A percentile compares a stretch with the other conserved stretches of the same genome.
Conservation (phyloP, 92 coral and sea anemone genomes). For the Zoanthus sansibaricus region DNA sequence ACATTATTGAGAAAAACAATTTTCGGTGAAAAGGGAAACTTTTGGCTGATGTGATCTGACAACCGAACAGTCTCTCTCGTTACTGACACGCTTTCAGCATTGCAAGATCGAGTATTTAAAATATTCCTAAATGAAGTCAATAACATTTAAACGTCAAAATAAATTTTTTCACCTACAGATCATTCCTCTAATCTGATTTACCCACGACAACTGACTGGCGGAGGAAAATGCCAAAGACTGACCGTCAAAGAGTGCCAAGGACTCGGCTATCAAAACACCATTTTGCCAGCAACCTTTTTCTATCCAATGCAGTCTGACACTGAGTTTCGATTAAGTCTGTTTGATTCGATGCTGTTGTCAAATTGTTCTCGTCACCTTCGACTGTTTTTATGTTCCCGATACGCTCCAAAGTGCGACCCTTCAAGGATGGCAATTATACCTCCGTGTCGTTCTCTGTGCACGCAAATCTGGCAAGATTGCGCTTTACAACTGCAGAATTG, state of each 20-base stretch:
- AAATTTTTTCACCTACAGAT: not conserved
- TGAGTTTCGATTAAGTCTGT: not conserved
- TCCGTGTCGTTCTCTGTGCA: constrained; percentile 21
- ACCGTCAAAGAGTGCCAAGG: constrained; percentile 23
- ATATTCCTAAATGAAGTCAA: too few species aligned
- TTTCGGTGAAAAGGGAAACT: too few species aligned
- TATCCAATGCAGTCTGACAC: constrained; percentile 21
- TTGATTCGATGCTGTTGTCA: constrained; percentile 8
- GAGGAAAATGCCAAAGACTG: constrained; percentile 38
- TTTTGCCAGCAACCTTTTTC: constrained; percentile 34
- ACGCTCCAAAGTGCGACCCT: constrained; percentile 33
- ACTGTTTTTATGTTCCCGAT: constrained; percentile 27
- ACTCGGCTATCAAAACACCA: constrained; percentile 34
- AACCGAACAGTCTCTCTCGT: too few species aligned
- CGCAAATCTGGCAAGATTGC: constrained; percentile 24
- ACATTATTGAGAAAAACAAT: too few species aligned
- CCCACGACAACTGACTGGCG: constrained; percentile 37
- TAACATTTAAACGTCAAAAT: too few species aligned
- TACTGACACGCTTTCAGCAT: too few species aligned
- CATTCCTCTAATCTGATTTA: constrained; percentile 15
- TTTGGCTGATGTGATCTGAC: too few species aligned
- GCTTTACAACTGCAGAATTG: not conserved
- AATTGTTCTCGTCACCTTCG: constrained; percentile 17
- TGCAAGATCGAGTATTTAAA: too few species aligned
- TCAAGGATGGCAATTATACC: not conserved